Evolutionary conservation across 35 echinoderm and acorn worm genomes (phyloP).

Genomic region (Patiria miniata): DNA sequence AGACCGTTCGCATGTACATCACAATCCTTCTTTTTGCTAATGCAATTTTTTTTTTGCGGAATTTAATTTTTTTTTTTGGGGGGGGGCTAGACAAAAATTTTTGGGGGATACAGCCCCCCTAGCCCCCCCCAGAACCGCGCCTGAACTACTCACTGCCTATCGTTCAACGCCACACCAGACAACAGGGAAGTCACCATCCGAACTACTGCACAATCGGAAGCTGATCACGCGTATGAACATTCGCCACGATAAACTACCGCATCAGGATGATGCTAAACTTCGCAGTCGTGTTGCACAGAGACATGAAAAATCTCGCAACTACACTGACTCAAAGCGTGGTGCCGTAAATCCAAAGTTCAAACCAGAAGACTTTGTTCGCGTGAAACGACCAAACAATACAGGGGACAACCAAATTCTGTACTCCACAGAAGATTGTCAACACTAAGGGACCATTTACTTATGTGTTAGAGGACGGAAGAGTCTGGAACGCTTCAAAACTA

Average conservation of each 20-base stretch:
- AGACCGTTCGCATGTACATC: no score
- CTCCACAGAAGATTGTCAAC: no score
- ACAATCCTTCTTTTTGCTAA: no score
- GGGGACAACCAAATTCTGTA: neutral
- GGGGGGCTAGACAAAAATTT: no score
- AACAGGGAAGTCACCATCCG: constrained; percentile 59
- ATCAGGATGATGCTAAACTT: neutral
- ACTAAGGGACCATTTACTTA: no score
- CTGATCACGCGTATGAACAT: constrained; percentile 48
- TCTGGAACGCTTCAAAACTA: no score
- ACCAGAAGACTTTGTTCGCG: neutral
- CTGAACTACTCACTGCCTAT: constrained; percentile 58
- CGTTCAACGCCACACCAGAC: constrained; percentile 64
- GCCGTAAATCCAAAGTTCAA: neutral
- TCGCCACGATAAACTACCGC: neutral
- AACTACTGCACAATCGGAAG: constrained; percentile 49
- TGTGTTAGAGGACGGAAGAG: no score
- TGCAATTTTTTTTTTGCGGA: no score
- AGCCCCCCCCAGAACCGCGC: no score
- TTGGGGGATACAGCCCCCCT: no score
- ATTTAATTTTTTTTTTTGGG: no score
- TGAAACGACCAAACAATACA: neutral
- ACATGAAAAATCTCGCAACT: neutral
- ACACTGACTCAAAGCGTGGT: neutral
- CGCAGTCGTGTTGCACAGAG: constrained; percentile 30